Conservation (phyloP, 2,113 vertebrate species). For the Pterocles gutturalis region DNA sequence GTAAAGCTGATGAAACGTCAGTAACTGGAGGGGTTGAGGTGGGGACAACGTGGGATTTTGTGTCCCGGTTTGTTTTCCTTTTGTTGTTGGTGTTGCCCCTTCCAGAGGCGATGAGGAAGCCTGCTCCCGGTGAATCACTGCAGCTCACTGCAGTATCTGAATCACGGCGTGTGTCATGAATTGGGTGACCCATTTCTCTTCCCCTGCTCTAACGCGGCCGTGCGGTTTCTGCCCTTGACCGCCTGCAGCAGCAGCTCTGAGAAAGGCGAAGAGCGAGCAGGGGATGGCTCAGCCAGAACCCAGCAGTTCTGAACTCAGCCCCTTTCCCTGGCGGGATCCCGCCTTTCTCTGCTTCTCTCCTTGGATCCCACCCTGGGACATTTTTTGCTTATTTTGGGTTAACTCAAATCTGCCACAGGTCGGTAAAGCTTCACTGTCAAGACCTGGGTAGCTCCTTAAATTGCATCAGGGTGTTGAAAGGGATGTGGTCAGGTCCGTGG, state of each 20-base stretch:
- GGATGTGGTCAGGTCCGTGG: fast-evolving
- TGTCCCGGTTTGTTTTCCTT: background rate
- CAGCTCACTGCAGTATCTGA: background rate
- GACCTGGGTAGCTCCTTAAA: fast-evolving
- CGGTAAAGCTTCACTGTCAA: background rate
- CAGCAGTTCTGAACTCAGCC: fast-evolving
- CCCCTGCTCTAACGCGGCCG: background rate
- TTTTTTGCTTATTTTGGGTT: background rate
- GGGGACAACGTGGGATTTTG: background rate
- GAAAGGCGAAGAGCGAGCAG: background rate
- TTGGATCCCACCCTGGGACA: background rate
- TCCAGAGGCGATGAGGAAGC: background rate
- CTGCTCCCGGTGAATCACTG: background rate
- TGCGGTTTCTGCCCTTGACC: background rate
- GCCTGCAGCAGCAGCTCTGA: background rate
- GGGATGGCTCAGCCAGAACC: background rate
- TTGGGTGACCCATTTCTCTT: background rate
- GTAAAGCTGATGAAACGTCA: background rate
- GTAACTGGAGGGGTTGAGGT: background rate
- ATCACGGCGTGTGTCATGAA: background rate
- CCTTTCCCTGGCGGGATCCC: background rate
- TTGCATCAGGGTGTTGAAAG: fast-evolving
- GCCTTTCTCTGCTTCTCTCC: background rate
- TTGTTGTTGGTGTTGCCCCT: background rate
- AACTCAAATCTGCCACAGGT: fast-evolving